Base-by-base conservation (phyloP, 2,888 invertebrate genomes). In the Aspidiotus rigidus region DNA sequence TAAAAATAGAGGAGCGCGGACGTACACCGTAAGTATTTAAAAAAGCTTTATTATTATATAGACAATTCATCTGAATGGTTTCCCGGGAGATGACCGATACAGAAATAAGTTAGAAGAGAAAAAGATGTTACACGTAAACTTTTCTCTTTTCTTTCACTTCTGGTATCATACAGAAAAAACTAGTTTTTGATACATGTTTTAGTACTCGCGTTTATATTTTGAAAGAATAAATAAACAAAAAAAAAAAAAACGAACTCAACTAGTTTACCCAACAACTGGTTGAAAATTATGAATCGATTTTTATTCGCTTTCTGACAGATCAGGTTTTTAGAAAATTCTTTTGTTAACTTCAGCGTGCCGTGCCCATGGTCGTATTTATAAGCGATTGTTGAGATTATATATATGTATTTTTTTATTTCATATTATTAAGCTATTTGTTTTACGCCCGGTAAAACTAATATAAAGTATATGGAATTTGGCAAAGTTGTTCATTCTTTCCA, bases 221-320 rank as follows among this genome's bases (percentile, higher is more conserved):
- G 28, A 28, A 28, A 28, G 28, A 28, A 28, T 28, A 28, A 28
- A 28, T 28, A 28, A 28, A 28, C 2, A 3, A 5, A 28, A 28
- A 28, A 28, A 28, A 28, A 28, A 28, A 28, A 28, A 28, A n/a
- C n/a, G 28, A 28, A 28, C 28, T 66, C 59, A 66, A 66, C 66
- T 66, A 66, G 66, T 66, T 66, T 66, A 66, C 44, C 59, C 59
- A 66, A 66, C 66, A 66, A 66, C 66, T 66, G 66, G 66, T 66
- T 66, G 59, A 66, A 66, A 66, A 66, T 66, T 66, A 66, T 66
- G 66, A 66, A 66, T 66, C 57, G 66, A 66, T 66, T 66, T 66
- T 66, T 66, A 66, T 66, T 66, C 59, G 44, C 66, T 66, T 66
- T 66, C 59, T 66, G 66, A 66, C 66, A 66, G 66, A 66, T 66